Evolutionary conservation across 2,797 vertebrate species (phyloP), one percentile per base, ranked within the genome.

Genomic region (Microcaecilia unicolor): DNA sequence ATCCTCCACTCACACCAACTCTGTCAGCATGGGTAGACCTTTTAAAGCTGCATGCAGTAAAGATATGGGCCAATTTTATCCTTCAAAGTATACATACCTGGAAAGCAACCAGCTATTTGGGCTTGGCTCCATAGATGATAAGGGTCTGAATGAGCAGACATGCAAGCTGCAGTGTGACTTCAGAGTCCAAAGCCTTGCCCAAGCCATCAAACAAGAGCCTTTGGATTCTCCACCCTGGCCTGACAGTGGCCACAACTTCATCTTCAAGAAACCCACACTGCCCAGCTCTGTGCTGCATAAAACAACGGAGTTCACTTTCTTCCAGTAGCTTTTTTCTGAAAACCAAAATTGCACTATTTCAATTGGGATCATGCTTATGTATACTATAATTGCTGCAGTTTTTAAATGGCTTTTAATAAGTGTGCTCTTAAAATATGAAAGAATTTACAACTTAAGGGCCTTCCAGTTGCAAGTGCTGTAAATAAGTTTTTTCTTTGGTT

Each of bases 151-250:
- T 4, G 58, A 78, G 49, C 80, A 68, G 30, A 69, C 80, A 37
- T 83, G 80, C 28, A 84, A 87, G 59, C 61, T 78, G 9, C 63
- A 46, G 0, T 85, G 77, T 1, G 79, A 88, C 65, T 86, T 88
- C 70, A 92, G 87, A 76, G 81, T 64, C 25, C 80, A 88, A 1
- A 69, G 78, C 21, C 51, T 87, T 23, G 52, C 87, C 43, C 89
- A 92, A 20, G 60, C 85, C 1, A 88, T 98, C 74, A 98, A 98
- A 47, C 75, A 85, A 7, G 93, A 98, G 64, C 92, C 92, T 15
- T 67, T 89, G 68, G 92, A 94, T 67, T 91, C 90, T 3, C 81
- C 85, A 1, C 74, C 80, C 0, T 80, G 92, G 87, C 49, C 81
- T 2, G 60, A 56, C 41, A 62, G 36, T 2, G 41, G 74, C 10